Evolutionary conservation across 2,797 vertebrate species (phyloP), one percentile per base, ranked within the genome.

Genomic region (Gouania willdenowi): DNA sequence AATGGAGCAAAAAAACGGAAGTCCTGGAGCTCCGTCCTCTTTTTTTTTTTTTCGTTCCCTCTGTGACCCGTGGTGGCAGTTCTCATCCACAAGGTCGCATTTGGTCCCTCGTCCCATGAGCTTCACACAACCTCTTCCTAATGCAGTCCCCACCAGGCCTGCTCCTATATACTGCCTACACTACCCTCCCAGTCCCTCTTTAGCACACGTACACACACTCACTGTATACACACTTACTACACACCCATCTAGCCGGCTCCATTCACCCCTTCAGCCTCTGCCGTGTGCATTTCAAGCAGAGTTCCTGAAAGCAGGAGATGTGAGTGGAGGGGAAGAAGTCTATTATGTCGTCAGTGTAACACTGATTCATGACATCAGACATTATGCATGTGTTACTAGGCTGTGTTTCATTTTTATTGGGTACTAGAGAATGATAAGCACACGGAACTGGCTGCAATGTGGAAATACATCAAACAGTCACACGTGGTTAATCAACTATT

Each of bases 51-150:
- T 32, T 26, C 28, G 41, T 41, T 53, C 46, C 41, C 64, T 60
- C 24, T 11, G 46, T 80, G 78, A 82, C 75, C 67, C 64, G 55
- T 56, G 45, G 48, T 78, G 64, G 64, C 69, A 61, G 66, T 78
- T 75, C 81, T 79, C 81, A 82, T 83, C 77, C 62, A 65, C 63
- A 75, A 74, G 81, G 84, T 82, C 61, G 25, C 42, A 29, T 24
- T 48, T 50, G 67, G 69, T 75, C 68, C 66, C 58, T 36, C 36
- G 64, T 83, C 77, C 71, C 79, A 58, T 33, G 62, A 77, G 70
- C 30, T 43, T 60, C 62, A 82, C 67, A 53, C 57, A 69, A 75
- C 68, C 71, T 40, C 42, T 34, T 61, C 66, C 56, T 77, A 81
- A 83, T 75, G 60, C 31, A 65, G 68, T 73, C 56, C 50, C 50